phyloP scores from a whole-genome alignment of 35 echinoderm and acorn worm genomes.

The Anneissia japonica region DNA sequence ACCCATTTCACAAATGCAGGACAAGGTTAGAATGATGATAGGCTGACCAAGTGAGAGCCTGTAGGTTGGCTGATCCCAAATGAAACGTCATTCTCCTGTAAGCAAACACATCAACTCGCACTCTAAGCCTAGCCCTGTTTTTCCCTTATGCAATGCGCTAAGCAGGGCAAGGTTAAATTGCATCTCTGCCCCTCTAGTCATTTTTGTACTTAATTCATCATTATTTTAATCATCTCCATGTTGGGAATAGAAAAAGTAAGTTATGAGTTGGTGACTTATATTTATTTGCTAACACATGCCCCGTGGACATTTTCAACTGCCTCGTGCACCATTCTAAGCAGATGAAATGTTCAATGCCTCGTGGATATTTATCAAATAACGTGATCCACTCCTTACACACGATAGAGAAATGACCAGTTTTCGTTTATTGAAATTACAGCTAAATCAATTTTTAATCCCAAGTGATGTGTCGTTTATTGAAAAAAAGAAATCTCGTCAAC shows the following conservation, averaged over 20 bases:
- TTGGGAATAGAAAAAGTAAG: not conserved
- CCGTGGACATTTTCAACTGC: not conserved
- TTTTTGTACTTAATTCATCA: not conserved
- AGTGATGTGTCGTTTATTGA: not conserved
- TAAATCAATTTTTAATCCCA: not conserved
- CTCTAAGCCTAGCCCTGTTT: not conserved
- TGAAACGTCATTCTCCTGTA: not conserved
- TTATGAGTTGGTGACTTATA: not conserved
- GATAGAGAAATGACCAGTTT: not conserved
- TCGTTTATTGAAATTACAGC: not conserved
- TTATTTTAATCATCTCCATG: not conserved
- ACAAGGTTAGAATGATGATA: too few relatives aligned
- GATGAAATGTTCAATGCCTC: not conserved
- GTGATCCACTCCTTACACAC: not conserved
- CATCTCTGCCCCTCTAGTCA: not conserved
- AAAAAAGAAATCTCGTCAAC: not conserved
- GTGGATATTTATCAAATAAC: not conserved
- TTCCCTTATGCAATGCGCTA: not conserved
- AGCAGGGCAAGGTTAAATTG: not conserved
- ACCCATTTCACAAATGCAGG: not conserved
- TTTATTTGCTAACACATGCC: not conserved
- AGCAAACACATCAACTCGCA: not conserved
- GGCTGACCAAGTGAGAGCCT: too few relatives aligned
- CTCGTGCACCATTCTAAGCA: not conserved
- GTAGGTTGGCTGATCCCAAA: too few relatives aligned